phyloP scores from a whole-genome alignment of 2,113 vertebrate species.

The Pomatorhinus ruficollis region DNA sequence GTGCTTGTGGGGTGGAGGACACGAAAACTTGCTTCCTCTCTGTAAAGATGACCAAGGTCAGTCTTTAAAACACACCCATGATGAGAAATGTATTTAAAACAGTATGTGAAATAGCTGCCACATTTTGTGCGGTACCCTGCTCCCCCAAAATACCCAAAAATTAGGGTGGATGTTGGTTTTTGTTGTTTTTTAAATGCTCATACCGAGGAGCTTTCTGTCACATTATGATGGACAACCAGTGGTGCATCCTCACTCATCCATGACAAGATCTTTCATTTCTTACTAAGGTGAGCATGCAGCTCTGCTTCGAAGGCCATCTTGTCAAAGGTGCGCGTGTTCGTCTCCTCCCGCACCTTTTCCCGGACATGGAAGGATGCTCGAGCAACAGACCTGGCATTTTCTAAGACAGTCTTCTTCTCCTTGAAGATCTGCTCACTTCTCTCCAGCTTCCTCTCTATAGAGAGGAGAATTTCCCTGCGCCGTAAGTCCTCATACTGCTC shows the following conservation, averaged over 20 bases:
- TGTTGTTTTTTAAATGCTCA: background rate
- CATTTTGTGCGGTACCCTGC: conserved; percentile 47
- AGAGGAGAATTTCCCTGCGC: conserved; percentile 88
- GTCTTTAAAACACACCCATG: background rate
- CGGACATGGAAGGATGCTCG: conserved; percentile 94
- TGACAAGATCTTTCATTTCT: conserved; percentile 78
- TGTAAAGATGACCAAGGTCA: background rate
- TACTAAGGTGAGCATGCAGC: conserved; percentile 87
- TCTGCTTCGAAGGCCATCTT: conserved; percentile 96
- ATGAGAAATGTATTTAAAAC: background rate
- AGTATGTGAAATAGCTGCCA: conserved; percentile 62
- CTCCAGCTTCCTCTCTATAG: conserved; percentile 94
- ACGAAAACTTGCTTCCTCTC: background rate
- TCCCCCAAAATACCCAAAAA: conserved; percentile 6
- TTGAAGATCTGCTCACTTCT: conserved; percentile 94
- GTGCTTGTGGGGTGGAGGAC: background rate
- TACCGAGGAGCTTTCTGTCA: background rate
- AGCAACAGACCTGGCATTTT: conserved; percentile 92
- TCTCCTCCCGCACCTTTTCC: conserved; percentile 93
- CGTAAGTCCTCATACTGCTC: conserved; percentile 88
- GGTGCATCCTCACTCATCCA: background rate
- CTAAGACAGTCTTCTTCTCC: conserved; percentile 89
- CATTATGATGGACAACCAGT: background rate
- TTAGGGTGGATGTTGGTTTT: background rate
- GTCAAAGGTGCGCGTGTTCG: conserved; percentile 93